These are phyloP conservation scores for Climacteris rufus DNA, from an alignment of 2,113 vertebrate genomes.

Conservation along the genomic window DNA sequence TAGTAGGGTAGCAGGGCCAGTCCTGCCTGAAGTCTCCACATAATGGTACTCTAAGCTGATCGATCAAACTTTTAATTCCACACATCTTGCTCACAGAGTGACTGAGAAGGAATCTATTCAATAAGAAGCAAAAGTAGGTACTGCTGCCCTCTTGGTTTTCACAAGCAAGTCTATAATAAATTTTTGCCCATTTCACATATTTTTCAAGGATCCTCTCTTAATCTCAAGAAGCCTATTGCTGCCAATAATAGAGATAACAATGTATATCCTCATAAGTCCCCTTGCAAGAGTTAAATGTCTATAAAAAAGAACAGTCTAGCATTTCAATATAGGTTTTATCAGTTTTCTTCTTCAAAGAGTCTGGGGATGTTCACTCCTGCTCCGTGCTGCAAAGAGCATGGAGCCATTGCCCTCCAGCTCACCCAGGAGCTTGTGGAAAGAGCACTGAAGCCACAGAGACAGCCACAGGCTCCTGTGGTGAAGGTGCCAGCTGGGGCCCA, in stretches of 20 bases:
- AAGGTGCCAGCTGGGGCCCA: background rate
- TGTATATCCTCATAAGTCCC: rapidly evolving
- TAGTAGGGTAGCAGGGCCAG: background rate
- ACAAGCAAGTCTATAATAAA: too few species aligned
- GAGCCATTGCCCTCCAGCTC: background rate
- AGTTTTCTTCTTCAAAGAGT: background rate
- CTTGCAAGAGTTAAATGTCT: background rate
- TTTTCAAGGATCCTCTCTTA: background rate
- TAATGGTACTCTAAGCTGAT: background rate
- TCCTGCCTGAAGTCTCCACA: background rate
- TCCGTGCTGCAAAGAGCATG: background rate
- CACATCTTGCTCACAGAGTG: background rate
- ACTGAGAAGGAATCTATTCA: background rate
- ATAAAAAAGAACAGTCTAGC: background rate
- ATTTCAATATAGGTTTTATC: background rate
- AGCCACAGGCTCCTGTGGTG: background rate
- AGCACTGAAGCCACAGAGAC: background rate
- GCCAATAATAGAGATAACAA: background rate
- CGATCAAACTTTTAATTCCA: background rate
- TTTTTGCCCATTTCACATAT: background rate
- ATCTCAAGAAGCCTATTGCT: background rate
- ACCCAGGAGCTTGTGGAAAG: rapidly evolving
- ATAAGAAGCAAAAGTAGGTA: background rate
- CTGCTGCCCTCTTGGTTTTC: background rate
- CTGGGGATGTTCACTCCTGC: background rate